Evolutionary conservation across 2,113 vertebrate genomes (phyloP).

Genomic region (Astatoreochromis straeleni): DNA sequence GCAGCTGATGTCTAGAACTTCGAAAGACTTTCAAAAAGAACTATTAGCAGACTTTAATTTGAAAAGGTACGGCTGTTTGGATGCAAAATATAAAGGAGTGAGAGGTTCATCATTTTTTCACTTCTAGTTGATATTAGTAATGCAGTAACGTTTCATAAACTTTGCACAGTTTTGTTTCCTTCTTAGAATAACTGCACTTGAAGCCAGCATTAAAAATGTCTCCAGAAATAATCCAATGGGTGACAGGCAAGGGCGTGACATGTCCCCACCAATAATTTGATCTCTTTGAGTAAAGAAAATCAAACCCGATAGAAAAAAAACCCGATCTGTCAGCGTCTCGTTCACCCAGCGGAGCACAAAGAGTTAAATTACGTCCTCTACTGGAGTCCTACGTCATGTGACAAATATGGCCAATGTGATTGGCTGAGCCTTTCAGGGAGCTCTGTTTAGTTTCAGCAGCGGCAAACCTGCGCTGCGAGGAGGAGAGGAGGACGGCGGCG

Average conservation of each 20-base stretch:
- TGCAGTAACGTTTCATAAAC: neutral
- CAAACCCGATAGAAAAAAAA: too few relatives aligned
- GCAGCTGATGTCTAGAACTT: neutral
- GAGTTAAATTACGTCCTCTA: too few relatives aligned
- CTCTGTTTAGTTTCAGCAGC: too few relatives aligned
- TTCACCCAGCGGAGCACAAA: too few relatives aligned
- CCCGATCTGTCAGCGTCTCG: too few relatives aligned
- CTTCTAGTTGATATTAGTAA: neutral
- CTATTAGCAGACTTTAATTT: neutral
- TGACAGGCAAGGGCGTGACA: fast-evolving
- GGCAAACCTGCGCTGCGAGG: too few relatives aligned
- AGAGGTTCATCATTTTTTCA: neutral
- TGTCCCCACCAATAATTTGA: neutral
- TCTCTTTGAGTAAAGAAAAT: neutral
- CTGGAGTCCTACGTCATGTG: too few relatives aligned
- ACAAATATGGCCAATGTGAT: too few relatives aligned
- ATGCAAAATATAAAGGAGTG: neutral
- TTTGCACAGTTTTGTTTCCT: neutral
- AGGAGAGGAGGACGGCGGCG: too few relatives aligned
- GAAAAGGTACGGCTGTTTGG: neutral
- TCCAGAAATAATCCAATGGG: neutral
- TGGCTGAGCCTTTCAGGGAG: too few relatives aligned
- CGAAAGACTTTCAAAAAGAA: neutral
- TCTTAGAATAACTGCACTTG: neutral
- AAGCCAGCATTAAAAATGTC: neutral